Evolutionary conservation across 2,113 vertebrate species (phyloP).

Genomic region (Chiloscyllium plagiosum): DNA sequence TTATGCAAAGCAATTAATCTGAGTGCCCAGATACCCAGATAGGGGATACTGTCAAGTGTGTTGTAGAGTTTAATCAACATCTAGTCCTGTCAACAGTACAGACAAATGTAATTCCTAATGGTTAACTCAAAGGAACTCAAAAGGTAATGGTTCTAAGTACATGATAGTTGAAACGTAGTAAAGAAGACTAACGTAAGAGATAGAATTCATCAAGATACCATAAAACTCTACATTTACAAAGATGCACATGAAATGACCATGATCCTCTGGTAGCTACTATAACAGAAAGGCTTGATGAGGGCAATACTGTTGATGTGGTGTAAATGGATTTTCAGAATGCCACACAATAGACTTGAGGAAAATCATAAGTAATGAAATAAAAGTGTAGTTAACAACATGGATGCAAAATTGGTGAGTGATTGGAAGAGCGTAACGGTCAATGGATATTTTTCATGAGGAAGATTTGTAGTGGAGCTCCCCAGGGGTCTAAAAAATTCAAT

Average conservation of each 20-base stretch:
- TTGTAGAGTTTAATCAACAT: not conserved
- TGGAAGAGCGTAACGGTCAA: no score
- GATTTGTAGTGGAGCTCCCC: no score
- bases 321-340: no score
- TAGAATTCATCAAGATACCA: not conserved
- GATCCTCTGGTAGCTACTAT: not conserved
- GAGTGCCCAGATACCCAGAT: not conserved
- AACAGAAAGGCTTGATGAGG: not conserved
- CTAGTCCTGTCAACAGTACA: not conserved
- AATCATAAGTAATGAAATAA: no score
- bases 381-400: no score
- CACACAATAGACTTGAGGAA: no score
- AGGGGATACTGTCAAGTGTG: not conserved
- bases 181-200: not conserved
- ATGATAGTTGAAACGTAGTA: not conserved
- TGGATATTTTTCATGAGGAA: no score
- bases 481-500: no score
- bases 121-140: not conserved
- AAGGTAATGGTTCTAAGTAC: not conserved
- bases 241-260: not conserved
- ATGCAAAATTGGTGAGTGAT: no score
- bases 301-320: no score
- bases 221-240: not conserved
- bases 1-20: not conserved
- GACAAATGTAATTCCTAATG: not conserved